Base-by-base conservation (phyloP, 2,797 vertebrate species). In the Acipenser transmontanus region DNA sequence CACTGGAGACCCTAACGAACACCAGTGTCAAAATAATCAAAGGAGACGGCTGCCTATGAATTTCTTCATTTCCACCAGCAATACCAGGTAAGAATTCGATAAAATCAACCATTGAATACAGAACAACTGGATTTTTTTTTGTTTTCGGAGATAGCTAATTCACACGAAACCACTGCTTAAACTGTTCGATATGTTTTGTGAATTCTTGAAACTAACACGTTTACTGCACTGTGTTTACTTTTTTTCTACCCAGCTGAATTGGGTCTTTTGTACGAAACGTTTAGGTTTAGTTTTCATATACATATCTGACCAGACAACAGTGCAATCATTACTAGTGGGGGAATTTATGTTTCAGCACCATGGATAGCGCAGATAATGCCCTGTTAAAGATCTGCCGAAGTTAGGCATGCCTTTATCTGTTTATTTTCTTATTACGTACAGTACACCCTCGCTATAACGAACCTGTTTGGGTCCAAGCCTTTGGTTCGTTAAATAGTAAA, bases 271-370 rank as follows among this genome's bases (percentile, higher is more conserved):
- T 34, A 3, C 4, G 20, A 20, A 20, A 20, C 20, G 7, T 14
- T 14, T 7, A 17, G 17, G 1, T 17, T 17, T 17, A 7, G 2
- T 66, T 13, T 49, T 64, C 7, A 34, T 47, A 20, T 14, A 14
- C 17, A 10, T 51, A 62, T 20, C 54, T 7, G 12, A 7, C 6
- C 51, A 50, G 7, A 14, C 49, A 17, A 6, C 10, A 4, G 49
- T 11, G 59, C 34, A 59, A 52, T 6, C 1, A 10, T 56, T 49
- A 4, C 13, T 13, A 12, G 8, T 7, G 11, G 7, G 12, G 10
- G 47, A 20, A 60, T 1, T 6, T 9, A 2, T 49, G 10, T 68
- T 85, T 84, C 85, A 89, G 85, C 57, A 86, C 86, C 81, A 65
- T 6, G 66, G 71, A 59, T 47, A 72, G 68, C n/a, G 59, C 61